Evolutionary conservation across 2,113 vertebrate genomes (phyloP).

Genomic region (Sander vitreus): DNA sequence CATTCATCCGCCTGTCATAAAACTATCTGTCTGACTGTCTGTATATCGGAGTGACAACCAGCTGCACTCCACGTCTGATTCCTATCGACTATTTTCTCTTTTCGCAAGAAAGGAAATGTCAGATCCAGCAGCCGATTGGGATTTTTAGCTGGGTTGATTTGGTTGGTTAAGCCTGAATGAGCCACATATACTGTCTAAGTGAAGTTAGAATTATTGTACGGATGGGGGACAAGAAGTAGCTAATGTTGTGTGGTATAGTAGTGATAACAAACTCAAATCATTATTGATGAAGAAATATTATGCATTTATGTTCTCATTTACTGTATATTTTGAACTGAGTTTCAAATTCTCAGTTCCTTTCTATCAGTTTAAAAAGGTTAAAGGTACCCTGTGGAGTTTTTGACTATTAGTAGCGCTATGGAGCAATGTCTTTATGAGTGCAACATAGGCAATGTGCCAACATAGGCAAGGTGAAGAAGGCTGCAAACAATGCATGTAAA

Average conservation of each 20-base stretch:
- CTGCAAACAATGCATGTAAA: not conserved
- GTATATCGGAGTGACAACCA: constrained; percentile 24
- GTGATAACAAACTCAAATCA: not conserved
- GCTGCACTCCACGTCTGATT: constrained; percentile 25
- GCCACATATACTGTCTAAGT: not conserved
- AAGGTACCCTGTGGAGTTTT: too few relatives aligned
- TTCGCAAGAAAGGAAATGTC: not conserved
- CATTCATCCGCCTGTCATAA: constrained; percentile 55
- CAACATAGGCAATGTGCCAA: not conserved
- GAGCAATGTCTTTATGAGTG: too few relatives aligned
- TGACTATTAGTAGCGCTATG: too few relatives aligned
- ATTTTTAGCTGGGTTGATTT: not conserved
- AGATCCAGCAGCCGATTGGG: constrained; percentile 19
- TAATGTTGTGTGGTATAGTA: too few relatives aligned
- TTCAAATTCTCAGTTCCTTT: not conserved
- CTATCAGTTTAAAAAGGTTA: not conserved
- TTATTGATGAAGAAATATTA: too few relatives aligned
- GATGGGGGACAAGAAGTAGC: not conserved
- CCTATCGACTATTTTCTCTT: constrained; percentile 6
- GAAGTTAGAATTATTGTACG: not conserved
- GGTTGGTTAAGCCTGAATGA: not conserved
- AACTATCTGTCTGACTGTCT: constrained; percentile 34
- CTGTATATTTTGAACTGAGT: not conserved
- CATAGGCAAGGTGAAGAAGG: not conserved
- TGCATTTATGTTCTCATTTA: not conserved